These are phyloP conservation scores for Sebastes vulpes DNA, from an alignment of 2,797 vertebrate species.

Conservation along the genomic window DNA sequence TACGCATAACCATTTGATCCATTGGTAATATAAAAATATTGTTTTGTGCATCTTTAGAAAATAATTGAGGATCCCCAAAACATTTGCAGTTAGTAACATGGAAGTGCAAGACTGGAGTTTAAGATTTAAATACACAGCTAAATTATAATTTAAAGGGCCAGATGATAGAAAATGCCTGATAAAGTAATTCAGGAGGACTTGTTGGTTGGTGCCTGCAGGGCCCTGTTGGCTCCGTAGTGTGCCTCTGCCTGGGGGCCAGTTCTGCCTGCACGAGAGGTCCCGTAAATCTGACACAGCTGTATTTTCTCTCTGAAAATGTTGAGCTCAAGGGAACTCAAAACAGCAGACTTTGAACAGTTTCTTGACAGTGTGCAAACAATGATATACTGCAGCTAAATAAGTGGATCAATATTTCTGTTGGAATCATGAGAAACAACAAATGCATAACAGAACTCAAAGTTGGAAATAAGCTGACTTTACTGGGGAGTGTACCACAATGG, in stretches of 20 bases:
- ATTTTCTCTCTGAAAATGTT: neutral
- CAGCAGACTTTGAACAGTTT: neutral
- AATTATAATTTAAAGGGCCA: neutral
- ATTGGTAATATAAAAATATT: neutral
- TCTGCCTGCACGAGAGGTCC: neutral
- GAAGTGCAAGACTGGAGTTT: neutral
- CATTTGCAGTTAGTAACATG: neutral
- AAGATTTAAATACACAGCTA: neutral
- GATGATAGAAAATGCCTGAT: no score
- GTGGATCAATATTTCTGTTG: neutral
- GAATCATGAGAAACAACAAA: neutral
- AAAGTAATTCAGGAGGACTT: no score
- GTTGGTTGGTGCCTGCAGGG: neutral
- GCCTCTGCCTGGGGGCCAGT: neutral
- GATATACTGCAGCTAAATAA: neutral
- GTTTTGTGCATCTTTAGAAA: neutral
- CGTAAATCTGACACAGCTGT: constrained; percentile 20
- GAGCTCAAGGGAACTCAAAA: neutral
- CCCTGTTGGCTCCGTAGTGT: neutral
- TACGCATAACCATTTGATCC: neutral
- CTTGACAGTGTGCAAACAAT: neutral
- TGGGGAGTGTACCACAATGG: neutral
- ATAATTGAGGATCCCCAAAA: neutral
- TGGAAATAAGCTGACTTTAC: neutral
- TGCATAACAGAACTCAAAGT: neutral